A percentile compares a stretch with the other conserved stretches of the same genome.
Evolutionary conservation across 37 sponge, comb jelly and placozoan species (phyloP).

Genomic region (Ianthella basta): DNA sequence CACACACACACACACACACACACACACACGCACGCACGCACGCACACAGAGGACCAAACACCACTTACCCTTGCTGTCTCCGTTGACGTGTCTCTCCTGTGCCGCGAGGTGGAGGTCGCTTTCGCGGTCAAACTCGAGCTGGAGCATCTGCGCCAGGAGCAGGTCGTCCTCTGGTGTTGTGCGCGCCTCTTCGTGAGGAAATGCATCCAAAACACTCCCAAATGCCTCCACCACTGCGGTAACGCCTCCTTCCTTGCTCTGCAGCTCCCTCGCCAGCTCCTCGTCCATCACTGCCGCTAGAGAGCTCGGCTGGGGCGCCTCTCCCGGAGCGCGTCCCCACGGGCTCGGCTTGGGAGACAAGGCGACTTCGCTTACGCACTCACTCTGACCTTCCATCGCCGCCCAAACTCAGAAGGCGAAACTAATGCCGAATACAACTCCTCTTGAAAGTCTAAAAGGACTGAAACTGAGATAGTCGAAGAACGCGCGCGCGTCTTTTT

Average conservation of each 20-base stretch:
- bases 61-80: slow-evolving; percentile 59
- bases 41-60: no score
- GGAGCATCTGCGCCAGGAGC: slow-evolving; percentile 93
- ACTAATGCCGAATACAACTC: neutral
- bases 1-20: no score
- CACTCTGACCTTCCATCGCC: neutral
- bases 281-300: slow-evolving; percentile 83
- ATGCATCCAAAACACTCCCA: neutral
- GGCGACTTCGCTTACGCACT: neutral
- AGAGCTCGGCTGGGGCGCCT: slow-evolving; percentile 54
- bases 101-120: slow-evolving; percentile 56
- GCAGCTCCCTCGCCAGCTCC: slow-evolving; percentile 72
- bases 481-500: neutral
- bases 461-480: neutral
- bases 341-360: slow-evolving; percentile 37
- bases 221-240: neutral
- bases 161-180: slow-evolving; percentile 56
- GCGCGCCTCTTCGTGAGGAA: neutral
- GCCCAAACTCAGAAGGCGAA: neutral
- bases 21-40: no score
- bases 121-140: slow-evolving; percentile 89
- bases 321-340: slow-evolving; percentile 49
- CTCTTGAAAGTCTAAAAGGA: neutral
- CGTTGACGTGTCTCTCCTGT: slow-evolving; percentile 87
- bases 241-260: slow-evolving; percentile 46